A percentile compares a stretch with the other conserved stretches of the same genome.
Evolutionary conservation across 2,113 vertebrate species (phyloP).

Genomic region (Stigmatopora argus): DNA sequence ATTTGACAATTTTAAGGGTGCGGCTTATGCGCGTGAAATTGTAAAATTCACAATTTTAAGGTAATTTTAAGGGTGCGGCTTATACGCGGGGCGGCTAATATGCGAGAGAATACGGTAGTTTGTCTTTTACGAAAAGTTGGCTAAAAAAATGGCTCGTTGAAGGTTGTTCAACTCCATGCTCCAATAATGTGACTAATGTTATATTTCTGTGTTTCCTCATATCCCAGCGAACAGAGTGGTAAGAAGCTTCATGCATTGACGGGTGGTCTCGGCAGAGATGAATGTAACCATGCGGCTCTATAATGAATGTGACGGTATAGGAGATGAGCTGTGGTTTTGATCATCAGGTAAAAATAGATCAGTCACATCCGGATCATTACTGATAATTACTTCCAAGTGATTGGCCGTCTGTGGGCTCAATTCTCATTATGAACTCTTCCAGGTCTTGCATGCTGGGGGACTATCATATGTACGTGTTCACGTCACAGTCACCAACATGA

Average conservation of each 20-base stretch:
- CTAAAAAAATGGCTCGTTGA: background rate
- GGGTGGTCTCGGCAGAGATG: constrained; percentile 58
- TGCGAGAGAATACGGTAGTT: background rate
- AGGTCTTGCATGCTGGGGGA: constrained; percentile 19
- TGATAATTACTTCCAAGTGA: constrained; percentile 69
- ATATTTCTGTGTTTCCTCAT: constrained; percentile 20
- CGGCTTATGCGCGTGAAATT: too few species aligned
- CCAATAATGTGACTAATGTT: background rate
- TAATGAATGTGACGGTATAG: constrained; percentile 72
- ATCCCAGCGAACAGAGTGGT: constrained; percentile 33
- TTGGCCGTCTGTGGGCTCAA: constrained; percentile 31
- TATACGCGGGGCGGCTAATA: too few species aligned
- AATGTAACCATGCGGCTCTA: constrained; percentile 51
- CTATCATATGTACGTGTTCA: constrained; percentile 15
- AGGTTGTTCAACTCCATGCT: background rate
- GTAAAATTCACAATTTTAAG: too few species aligned
- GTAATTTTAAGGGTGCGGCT: too few species aligned
- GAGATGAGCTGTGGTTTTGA: constrained; percentile 64
- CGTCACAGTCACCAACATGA: background rate
- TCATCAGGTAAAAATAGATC: constrained; percentile 75
- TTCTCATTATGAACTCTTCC: constrained; percentile 53
- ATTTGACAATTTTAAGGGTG: too few species aligned
- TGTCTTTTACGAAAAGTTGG: background rate
- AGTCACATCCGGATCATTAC: constrained; percentile 65
- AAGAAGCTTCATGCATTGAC: constrained; percentile 36